A percentile compares a stretch with the other conserved stretches of the same genome.
Conservation (phyloP, 2,797 vertebrate species). For the Myripristis jacobus region DNA sequence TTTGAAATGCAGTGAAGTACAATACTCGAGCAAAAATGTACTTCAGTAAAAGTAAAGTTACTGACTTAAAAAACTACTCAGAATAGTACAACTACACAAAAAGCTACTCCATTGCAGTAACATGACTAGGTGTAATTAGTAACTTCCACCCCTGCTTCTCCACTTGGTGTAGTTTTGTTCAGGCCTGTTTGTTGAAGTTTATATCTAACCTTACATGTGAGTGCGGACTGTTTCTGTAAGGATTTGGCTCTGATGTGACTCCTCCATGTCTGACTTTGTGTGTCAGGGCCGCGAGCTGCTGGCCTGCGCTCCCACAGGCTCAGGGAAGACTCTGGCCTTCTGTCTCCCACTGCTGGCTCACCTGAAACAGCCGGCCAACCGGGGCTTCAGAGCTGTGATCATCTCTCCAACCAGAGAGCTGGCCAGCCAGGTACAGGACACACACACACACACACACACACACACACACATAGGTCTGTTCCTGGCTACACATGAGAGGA, state of each 20-base stretch:
- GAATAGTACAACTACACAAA: too few species aligned
- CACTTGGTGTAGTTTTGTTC: too few species aligned
- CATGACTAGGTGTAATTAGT: too few species aligned
- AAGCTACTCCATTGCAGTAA: too few species aligned
- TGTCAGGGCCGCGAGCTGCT: constrained; percentile 90
- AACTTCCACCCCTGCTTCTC: too few species aligned
- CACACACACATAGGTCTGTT: background rate
- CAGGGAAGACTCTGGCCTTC: constrained; percentile 96
- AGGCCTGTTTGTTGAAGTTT: too few species aligned
- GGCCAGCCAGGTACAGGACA: constrained; percentile 88
- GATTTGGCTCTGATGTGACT: background rate
- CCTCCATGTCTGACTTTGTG: background rate
- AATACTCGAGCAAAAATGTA: too few species aligned
- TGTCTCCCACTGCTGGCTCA: constrained; percentile 91
- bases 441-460: background rate
- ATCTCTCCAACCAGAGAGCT: constrained; percentile 96
- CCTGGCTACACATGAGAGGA: background rate
- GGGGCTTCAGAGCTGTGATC: constrained; percentile 93
- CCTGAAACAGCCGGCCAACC: constrained; percentile 91
- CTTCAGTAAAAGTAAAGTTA: too few species aligned
- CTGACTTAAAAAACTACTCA: too few species aligned
- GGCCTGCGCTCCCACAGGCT: constrained; percentile 95
- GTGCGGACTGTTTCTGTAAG: too few species aligned
- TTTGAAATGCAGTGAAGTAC: too few species aligned
- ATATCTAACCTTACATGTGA: too few species aligned